A percentile compares a stretch with the other conserved stretches of the same genome.
These are phyloP conservation scores for Calephelis nemesis DNA, from an alignment of 1,140 invertebrate genomes.

Conservation along the genomic window DNA sequence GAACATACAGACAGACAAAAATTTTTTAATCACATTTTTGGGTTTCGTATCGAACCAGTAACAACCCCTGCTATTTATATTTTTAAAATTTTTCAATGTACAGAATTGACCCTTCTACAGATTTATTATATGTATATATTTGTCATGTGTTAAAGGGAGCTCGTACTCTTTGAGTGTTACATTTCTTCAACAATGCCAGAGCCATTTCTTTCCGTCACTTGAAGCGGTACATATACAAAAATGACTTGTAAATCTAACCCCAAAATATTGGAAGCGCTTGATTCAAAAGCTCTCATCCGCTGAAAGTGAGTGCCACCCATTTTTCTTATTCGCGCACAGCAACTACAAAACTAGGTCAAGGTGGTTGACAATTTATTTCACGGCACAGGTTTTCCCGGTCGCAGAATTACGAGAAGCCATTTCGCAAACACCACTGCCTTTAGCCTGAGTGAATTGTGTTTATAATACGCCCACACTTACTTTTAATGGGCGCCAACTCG, in stretches of 20 bases:
- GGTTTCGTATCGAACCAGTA: too few species aligned
- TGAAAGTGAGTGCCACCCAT: conserved; percentile 33
- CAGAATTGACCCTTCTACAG: too few species aligned
- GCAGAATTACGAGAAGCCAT: conserved; percentile 55
- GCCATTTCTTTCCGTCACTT: too few species aligned
- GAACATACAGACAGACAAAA: too few species aligned
- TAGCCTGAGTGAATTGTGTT: conserved; percentile 36
- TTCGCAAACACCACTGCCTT: conserved; percentile 49
- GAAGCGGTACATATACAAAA: neutral
- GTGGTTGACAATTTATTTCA: conserved; percentile 61
- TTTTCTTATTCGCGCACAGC: conserved; percentile 40
- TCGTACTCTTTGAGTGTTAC: too few species aligned
- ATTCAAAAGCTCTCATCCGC: conserved; percentile 37
- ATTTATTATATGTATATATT: too few species aligned
- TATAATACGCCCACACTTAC: conserved; percentile 34
- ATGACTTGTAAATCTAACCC: neutral
- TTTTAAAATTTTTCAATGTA: too few species aligned
- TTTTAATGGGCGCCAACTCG: conserved; percentile 36
- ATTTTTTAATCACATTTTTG: too few species aligned
- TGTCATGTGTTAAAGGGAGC: too few species aligned
- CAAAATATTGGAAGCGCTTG: conserved; percentile 13
- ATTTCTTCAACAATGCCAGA: too few species aligned
- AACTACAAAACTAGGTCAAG: conserved; percentile 53
- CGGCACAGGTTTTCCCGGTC: conserved; percentile 44
- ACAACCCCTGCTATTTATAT: too few species aligned